Evolutionary conservation across 2,113 vertebrate species (phyloP), one percentile per base, ranked within the genome.

Genomic region (Aegithalos caudatus): DNA sequence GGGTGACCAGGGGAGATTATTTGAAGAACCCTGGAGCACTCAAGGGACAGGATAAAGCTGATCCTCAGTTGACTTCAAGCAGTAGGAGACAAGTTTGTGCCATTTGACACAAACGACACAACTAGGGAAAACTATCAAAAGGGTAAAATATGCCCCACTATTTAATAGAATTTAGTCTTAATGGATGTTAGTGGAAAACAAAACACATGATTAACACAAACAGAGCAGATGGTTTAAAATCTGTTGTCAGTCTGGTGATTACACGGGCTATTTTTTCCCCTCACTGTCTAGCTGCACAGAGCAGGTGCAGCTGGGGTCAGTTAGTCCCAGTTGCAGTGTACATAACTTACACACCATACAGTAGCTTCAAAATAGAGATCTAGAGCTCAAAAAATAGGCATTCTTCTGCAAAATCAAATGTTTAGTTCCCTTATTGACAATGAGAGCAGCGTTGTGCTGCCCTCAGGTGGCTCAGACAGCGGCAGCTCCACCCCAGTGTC

Each of bases 331-430:
- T 86, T 69, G 84, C 95, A 96, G 95, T 77, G 92, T 92, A 88
- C 94, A 88, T 96, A 97, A 97, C 96, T 97, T 95, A 94, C 81
- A 88, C 93, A 92, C 94, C 96, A 81, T 97, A 96, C 96, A 96
- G 93, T 97, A 97, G 96, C 95, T 97, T 97, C 91, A 97, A 97
- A 97, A 97, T 97, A 97, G 94, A 97, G 90, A 92, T 95, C 93
- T 91, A 94, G 86, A 92, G 91, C 81, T 97, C 95, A 85, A 97
- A 97, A 97, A 97, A 97, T 96, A 97, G 86, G 81, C 95, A 81
- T 95, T 97, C 84, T 94, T 94, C 91, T 96, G 94, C 84, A 96
- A 93, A 97, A 92, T 62, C 72, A 60, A 78, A 69, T 50, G 70
- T 42, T 92, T 51, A 38, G 69, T 95, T 97, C 97, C 88, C 91